Percentiles rank a stretch among this genome's conserved stretches.
These are phyloP conservation scores for Arbacia lixula DNA, from an alignment of 53 echinoderm and acorn worm genomes.

Conservation along the genomic window DNA sequence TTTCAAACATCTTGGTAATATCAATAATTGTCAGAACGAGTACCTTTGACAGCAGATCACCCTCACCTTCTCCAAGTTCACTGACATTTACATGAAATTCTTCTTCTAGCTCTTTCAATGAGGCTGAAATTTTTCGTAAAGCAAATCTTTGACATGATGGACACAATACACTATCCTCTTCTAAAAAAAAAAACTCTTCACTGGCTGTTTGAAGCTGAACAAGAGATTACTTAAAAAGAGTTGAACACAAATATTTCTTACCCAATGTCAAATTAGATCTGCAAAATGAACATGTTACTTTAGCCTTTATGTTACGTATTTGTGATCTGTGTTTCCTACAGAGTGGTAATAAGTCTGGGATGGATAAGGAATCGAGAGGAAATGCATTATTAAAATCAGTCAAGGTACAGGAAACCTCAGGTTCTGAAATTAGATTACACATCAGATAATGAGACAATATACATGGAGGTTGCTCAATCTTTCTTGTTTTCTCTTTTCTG, in stretches of 20 bases:
- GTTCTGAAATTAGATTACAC: not conserved
- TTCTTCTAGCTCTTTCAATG: constrained; percentile 17
- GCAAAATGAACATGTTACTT: constrained; percentile 9
- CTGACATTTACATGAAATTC: not conserved
- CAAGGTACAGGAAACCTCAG: not conserved
- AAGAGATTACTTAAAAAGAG: not conserved
- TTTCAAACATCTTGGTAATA: not conserved
- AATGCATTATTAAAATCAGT: constrained; percentile 33
- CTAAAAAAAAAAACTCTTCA: constrained; percentile 12
- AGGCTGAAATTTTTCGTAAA: not conserved
- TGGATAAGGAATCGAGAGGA: not conserved
- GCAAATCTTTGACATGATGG: constrained; percentile 33
- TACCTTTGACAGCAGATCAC: constrained; percentile 8
- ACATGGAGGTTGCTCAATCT: not conserved
- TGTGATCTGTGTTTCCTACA: constrained; percentile 16
- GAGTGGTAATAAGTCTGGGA: not conserved
- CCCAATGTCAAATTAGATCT: not conserved
- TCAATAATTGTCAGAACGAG: constrained; percentile 3
- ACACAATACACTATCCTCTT: constrained; percentile 13
- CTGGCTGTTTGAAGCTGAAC: not conserved
- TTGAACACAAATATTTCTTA: too few species aligned
- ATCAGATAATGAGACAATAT: constrained; percentile 8
- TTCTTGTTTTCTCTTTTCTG: too few species aligned
- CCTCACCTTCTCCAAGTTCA: not conserved
- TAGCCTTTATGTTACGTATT: not conserved